Base-by-base conservation (phyloP, 2,888 invertebrate species). In the Drosophila emarginata region DNA sequence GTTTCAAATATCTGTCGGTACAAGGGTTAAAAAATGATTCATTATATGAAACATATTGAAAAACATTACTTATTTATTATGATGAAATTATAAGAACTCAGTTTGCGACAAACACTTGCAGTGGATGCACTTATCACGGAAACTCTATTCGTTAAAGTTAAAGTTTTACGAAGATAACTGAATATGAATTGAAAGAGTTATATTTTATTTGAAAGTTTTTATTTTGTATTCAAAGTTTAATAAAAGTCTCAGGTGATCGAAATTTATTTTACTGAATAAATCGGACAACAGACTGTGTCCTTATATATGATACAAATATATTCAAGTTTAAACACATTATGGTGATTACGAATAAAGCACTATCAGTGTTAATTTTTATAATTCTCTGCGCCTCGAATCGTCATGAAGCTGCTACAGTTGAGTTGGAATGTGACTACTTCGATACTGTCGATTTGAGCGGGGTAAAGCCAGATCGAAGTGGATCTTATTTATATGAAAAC, bases 381-480 rank as follows among this genome's bases (percentile, higher is more conserved):
- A 0, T 23, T 4, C 15, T 28, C 7, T 45, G 1, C 18, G 12
- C 4, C 18, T 1, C 18, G 0, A 1, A 15, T 12, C 2, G 23
- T 1, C 14, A 7, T 11, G 15, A 5, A 4, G 64, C 53, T 1
- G 11, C 32, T 32, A 9, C 26, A 26, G 1, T 9, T 9, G 68
- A 74, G 0, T 78, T 58, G 1, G 69, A 54, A 1, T 90, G 89
- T 52, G 72, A 76, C 28, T 89, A 72, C 61, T 75, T 71, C 5
- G 89, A 90, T 18, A 83, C 89, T 0, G 80, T 89, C 0, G 62
- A 79, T 26, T 73, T 90, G 14, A 69, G 74, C 1, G 39, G 32
- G 1, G 74, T 68, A 4, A 4, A 9, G 1, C 59, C 14, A 23
- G 59, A 76, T 1, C 0, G 21, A 0, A 79, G 88, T 65, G 88